Percentiles rank a stretch among this genome's conserved stretches.
Evolutionary conservation across 2,113 vertebrate genomes (phyloP).

Genomic region (Murina feae): DNA sequence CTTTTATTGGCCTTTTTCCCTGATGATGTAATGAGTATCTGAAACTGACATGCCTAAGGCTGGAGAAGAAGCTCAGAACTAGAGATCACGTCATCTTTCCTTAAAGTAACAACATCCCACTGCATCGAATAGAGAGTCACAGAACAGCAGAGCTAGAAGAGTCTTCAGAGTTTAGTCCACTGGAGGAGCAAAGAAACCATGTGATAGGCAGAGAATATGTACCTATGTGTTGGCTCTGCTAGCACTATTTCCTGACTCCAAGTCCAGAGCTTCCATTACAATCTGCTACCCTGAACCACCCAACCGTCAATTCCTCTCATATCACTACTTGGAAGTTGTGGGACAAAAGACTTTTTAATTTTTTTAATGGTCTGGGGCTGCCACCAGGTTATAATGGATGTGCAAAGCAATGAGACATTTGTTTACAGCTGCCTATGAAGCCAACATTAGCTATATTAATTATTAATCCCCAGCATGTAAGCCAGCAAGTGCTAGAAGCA

Average conservation of each 20-base stretch:
- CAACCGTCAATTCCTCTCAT: background rate
- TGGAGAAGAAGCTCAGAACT: background rate
- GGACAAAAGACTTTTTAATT: background rate
- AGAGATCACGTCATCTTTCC: constrained; percentile 50
- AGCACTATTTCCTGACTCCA: background rate
- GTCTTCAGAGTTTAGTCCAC: background rate
- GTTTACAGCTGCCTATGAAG: background rate
- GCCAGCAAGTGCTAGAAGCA: background rate
- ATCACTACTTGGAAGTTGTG: background rate
- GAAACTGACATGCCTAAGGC: constrained; percentile 24
- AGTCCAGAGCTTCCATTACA: background rate
- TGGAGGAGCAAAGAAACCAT: background rate
- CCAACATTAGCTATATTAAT: background rate
- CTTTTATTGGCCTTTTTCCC: constrained; percentile 48
- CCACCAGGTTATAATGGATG: background rate
- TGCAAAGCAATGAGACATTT: constrained; percentile 11
- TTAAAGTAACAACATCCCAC: constrained; percentile 53
- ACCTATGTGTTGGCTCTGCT: background rate
- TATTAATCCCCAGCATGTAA: background rate
- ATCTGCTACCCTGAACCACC: background rate
- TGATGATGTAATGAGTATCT: constrained; percentile 57
- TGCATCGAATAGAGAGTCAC: background rate
- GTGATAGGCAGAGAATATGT: background rate
- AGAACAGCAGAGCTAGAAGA: background rate
- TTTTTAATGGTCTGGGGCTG: background rate